Evolutionary conservation across 2,113 vertebrate genomes (phyloP).

Genomic region (Prolemur simus): DNA sequence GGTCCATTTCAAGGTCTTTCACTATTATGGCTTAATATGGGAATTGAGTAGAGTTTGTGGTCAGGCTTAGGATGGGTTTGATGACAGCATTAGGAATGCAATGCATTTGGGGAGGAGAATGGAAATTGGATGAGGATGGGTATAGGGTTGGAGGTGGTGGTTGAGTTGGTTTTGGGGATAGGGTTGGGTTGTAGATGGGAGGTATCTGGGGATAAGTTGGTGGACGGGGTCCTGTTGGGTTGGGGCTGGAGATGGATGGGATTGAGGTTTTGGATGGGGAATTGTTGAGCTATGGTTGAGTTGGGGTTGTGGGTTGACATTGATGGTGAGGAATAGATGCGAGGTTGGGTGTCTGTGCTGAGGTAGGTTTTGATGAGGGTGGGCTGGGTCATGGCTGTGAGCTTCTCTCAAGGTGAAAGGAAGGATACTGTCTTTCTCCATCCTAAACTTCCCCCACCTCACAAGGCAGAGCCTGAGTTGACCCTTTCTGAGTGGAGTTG

Average conservation of each 20-base stretch:
- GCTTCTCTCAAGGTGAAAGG: neutral
- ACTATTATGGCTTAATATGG: neutral
- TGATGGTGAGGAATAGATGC: neutral
- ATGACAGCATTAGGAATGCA: neutral
- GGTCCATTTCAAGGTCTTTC: neutral
- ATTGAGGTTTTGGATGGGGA: neutral
- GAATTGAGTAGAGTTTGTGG: neutral
- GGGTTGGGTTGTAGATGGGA: neutral
- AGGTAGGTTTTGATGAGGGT: neutral
- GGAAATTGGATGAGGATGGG: too few relatives aligned
- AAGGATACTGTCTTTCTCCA: neutral
- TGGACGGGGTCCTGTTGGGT: neutral
- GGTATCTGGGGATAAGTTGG: neutral
- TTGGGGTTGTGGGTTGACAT: accelerated
- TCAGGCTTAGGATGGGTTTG: neutral
- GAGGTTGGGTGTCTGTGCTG: too few relatives aligned
- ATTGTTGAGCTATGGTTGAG: neutral
- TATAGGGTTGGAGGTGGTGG: neutral
- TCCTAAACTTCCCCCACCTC: neutral
- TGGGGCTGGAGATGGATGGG: neutral
- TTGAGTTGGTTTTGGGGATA: neutral
- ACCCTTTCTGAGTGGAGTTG: neutral
- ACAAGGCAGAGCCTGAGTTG: neutral
- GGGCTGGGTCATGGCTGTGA: neutral
- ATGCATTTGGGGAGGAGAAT: neutral